A percentile compares a stretch with the other conserved stretches of the same genome.
Conservation (phyloP, 2,888 invertebrate species). For the Acanthococcus lagerstroemiae region DNA sequence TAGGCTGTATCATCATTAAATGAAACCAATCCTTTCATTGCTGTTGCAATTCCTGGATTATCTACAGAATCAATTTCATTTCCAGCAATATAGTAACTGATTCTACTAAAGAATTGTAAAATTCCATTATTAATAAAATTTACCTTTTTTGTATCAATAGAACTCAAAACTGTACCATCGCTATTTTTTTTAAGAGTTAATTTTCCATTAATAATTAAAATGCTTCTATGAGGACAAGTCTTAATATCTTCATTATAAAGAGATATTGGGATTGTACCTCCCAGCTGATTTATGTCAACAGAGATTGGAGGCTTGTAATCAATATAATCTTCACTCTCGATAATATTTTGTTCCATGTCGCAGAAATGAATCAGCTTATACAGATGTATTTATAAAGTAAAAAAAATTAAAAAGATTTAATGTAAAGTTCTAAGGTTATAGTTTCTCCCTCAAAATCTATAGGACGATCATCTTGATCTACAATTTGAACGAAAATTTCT, state of each 20-base stretch:
- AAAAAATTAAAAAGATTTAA: conserved; percentile 20
- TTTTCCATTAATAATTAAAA: conserved; percentile 7
- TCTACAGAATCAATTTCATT: conserved; percentile 19
- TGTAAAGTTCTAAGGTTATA: conserved; percentile 13
- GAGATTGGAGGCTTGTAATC: not conserved
- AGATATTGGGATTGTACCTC: not conserved
- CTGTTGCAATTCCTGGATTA: conserved; percentile 2
- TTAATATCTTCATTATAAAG: not conserved
- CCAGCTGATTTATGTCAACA: not conserved
- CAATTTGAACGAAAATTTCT: conserved; percentile 4
- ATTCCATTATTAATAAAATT: conserved; percentile 16
- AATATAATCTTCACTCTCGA: conserved; percentile 7
- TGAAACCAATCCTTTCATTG: not conserved
- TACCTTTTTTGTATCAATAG: conserved; percentile 13
- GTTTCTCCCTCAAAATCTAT: conserved; percentile 20
- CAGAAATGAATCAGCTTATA: no score
- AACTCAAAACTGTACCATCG: conserved; percentile 3
- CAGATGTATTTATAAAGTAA: not conserved
- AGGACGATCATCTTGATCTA: conserved; percentile 16
- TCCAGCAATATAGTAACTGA: conserved; percentile 8
- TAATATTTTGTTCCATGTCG: conserved; percentile 17
- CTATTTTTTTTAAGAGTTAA: conserved; percentile 4
- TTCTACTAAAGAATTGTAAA: conserved; percentile 18
- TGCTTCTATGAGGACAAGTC: not conserved
- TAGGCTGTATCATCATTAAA: conserved; percentile 1